Evolutionary conservation across 1,140 invertebrate species (phyloP).

Genomic region (Zaprionus ornatus): DNA sequence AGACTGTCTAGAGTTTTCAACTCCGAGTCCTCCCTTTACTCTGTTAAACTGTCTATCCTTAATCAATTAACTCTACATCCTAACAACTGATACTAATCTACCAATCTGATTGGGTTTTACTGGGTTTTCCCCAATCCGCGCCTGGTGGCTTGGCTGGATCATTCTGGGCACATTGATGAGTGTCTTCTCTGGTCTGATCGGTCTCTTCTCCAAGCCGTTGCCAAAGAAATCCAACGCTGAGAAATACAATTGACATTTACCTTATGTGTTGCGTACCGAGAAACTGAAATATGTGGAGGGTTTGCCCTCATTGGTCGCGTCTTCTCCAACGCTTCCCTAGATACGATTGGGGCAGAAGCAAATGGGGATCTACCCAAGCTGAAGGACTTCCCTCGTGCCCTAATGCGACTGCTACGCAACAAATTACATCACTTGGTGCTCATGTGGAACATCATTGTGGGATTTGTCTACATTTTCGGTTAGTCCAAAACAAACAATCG

Average conservation of each 20-base stretch:
- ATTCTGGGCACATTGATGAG: conserved; percentile 86
- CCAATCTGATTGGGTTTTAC: conserved; percentile 88
- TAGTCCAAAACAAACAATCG: conserved; percentile 81
- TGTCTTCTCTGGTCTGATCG: conserved; percentile 86
- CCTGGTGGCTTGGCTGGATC: conserved; percentile 90
- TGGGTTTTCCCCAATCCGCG: no score
- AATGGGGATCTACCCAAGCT: conserved; percentile 66
- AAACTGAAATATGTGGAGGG: conserved; percentile 70
- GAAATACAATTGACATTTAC: conserved; percentile 71
- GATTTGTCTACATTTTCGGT: conserved; percentile 85
- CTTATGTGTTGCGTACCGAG: conserved; percentile 71
- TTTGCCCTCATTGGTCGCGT: conserved; percentile 66
- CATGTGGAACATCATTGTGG: conserved; percentile 88
- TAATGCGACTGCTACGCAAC: conserved; percentile 86
- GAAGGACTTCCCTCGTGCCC: conserved; percentile 85
- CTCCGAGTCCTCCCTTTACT: no score
- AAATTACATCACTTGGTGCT: conserved; percentile 86
- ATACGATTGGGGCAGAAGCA: conserved; percentile 58
- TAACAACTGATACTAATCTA: conserved; percentile 87
- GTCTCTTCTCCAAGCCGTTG: conserved; percentile 86
- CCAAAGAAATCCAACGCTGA: conserved; percentile 61
- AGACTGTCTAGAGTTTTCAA: no score
- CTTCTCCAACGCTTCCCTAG: conserved; percentile 68
- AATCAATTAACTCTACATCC: no score
- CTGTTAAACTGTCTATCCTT: no score